Percentiles rank a stretch among this genome's conserved stretches.
Conservation (phyloP, 2,113 vertebrate species). For the Brachyhypopomus occidentalis region DNA sequence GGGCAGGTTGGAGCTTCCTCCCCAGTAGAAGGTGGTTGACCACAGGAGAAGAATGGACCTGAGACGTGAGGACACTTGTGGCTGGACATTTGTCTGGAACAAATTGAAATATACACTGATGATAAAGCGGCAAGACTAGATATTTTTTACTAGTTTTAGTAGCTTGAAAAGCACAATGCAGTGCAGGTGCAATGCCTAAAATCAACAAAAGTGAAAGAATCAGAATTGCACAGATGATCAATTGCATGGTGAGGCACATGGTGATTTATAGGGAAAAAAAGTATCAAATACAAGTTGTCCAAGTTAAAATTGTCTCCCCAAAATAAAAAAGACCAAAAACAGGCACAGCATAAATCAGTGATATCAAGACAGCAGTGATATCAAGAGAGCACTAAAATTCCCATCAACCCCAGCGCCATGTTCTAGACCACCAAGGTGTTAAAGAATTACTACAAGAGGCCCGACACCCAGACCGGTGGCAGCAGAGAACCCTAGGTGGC, state of each 20-base stretch:
- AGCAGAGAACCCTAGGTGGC: conserved; percentile 6
- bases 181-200: background rate
- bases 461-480: background rate
- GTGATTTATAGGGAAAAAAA: background rate
- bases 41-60: conserved; percentile 87
- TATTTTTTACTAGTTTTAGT: background rate
- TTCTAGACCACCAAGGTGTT: background rate
- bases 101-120: conserved; percentile 34
- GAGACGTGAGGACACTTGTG: conserved; percentile 88
- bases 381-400: background rate
- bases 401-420: conserved; percentile 9
- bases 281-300: background rate
- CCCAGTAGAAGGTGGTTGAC: conserved; percentile 97
- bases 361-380: background rate
- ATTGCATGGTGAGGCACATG: background rate
- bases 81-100: conserved; percentile 90
- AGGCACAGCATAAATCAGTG: background rate
- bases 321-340: conserved; percentile 1
- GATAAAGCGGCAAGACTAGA: conserved; percentile 45
- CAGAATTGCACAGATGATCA: background rate
- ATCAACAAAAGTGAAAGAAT: conserved; percentile 50
- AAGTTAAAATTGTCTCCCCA: background rate
- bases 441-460: conserved; percentile 5
- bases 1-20: conserved; percentile 79
- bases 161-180: background rate